Conservation (phyloP, 2,888 invertebrate species). For the Altica lythri region DNA sequence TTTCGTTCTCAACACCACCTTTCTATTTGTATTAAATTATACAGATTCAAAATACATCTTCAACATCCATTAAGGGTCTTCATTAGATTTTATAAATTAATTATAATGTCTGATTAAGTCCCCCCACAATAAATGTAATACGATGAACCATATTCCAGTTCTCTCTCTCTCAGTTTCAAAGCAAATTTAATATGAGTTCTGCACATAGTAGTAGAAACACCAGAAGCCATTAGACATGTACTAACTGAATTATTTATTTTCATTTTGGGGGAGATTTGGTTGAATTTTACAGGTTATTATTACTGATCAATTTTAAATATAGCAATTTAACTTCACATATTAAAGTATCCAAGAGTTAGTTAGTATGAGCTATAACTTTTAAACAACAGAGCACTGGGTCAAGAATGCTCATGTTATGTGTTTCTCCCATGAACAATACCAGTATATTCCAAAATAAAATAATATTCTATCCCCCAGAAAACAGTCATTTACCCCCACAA, state of each 20-base stretch:
- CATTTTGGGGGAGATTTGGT: slow-evolving; percentile 1
- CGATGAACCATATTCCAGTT: slow-evolving; percentile 38
- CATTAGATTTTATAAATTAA: slow-evolving; percentile 57
- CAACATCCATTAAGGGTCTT: slow-evolving; percentile 48
- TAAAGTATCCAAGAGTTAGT: too few relatives aligned
- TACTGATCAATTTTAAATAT: too few relatives aligned
- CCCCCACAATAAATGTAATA: slow-evolving; percentile 51
- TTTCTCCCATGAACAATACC: too few relatives aligned
- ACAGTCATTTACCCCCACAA: too few relatives aligned
- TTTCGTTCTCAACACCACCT: too few relatives aligned
- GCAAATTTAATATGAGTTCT: slow-evolving; percentile 38
- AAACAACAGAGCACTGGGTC: too few relatives aligned
- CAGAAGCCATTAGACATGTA: slow-evolving; percentile 28
- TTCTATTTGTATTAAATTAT: slow-evolving; percentile 4
- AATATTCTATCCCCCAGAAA: too few relatives aligned
- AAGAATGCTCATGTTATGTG: too few relatives aligned
- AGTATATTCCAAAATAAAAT: too few relatives aligned
- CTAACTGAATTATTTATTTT: slow-evolving; percentile 26
- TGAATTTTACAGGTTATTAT: too few relatives aligned
- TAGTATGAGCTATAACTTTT: too few relatives aligned
- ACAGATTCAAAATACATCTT: slow-evolving; percentile 28
- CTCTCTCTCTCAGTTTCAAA: slow-evolving; percentile 29
- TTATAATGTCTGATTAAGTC: slow-evolving; percentile 58
- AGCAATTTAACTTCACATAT: too few relatives aligned
- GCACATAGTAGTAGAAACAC: slow-evolving; percentile 32